A percentile compares a stretch with the other conserved stretches of the same genome.
phyloP scores from a whole-genome alignment of 2,113 vertebrate species.

The Ageneiosus marmoratus region DNA sequence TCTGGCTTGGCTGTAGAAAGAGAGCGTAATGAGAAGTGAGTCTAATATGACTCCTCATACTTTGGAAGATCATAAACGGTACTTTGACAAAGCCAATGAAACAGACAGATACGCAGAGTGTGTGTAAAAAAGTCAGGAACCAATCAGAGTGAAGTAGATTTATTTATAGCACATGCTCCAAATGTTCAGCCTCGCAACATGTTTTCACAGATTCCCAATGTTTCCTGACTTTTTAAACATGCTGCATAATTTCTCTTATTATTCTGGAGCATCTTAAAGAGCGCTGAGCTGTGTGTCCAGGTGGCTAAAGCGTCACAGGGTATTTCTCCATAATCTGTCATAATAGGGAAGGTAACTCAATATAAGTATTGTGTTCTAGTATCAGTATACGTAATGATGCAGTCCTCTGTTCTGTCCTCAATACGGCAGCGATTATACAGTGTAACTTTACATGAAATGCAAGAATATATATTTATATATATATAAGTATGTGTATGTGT shows the following conservation, averaged over 20 bases:
- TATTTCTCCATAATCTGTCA: background rate
- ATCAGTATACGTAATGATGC: background rate
- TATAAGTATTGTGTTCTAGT: background rate
- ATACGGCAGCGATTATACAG: background rate
- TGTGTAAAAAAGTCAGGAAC: background rate
- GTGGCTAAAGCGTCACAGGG: background rate
- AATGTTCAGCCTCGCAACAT: no score
- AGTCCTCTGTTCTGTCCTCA: background rate
- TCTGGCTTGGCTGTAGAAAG: background rate
- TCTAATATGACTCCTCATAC: no score
- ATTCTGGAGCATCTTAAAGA: background rate
- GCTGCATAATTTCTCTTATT: background rate
- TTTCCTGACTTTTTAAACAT: background rate
- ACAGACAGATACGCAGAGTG: background rate
- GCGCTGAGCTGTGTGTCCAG: background rate
- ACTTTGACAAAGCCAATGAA: background rate
- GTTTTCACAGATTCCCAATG: background rate
- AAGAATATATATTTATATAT: background rate
- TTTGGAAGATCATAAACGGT: background rate
- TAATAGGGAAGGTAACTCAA: background rate
- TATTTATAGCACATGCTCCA: background rate
- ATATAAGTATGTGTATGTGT: no score
- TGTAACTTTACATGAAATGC: background rate
- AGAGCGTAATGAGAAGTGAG: background rate
- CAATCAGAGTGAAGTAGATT: background rate